These are phyloP conservation scores for Nephrotoma flavescens DNA, from an alignment of 2,888 invertebrate genomes.

Conservation along the genomic window DNA sequence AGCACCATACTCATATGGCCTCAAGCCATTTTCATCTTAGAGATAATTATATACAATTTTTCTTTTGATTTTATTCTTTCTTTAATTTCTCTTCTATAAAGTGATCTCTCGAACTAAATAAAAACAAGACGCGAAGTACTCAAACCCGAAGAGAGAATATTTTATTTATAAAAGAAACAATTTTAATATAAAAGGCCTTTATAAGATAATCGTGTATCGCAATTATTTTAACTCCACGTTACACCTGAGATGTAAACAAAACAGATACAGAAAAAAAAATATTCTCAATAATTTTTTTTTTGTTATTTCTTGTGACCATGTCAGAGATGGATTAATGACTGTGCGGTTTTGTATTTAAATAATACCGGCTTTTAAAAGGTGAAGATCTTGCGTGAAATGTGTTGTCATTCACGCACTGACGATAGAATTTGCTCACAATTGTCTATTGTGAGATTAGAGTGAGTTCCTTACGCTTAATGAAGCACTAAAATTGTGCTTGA, in stretches of 20 bases:
- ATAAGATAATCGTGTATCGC: not conserved
- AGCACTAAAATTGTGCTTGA: too few species aligned
- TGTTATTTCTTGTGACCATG: not conserved
- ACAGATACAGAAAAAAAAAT: not conserved
- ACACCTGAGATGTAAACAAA: not conserved
- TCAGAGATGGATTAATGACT: not conserved
- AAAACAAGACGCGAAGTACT: not conserved
- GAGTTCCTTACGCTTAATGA: too few species aligned
- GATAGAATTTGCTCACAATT: too few species aligned
- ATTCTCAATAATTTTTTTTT: not conserved
- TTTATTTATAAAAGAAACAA: not conserved
- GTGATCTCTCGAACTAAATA: not conserved
- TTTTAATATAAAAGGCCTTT: not conserved
- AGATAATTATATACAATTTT: not conserved
- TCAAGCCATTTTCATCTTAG: slow-evolving; percentile 6
- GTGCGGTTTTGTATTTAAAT: not conserved
- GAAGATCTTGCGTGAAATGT: not conserved
- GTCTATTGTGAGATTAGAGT: too few species aligned
- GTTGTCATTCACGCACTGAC: too few species aligned
- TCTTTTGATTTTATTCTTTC: not conserved
- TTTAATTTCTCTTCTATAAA: not conserved
- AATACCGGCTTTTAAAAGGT: not conserved
- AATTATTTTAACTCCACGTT: not conserved
- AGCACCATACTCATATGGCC: slow-evolving; percentile 5
- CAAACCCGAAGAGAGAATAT: not conserved